These are phyloP conservation scores for Platorchestia sp. DNA, from an alignment of 1,140 invertebrate genomes.

Conservation along the genomic window DNA sequence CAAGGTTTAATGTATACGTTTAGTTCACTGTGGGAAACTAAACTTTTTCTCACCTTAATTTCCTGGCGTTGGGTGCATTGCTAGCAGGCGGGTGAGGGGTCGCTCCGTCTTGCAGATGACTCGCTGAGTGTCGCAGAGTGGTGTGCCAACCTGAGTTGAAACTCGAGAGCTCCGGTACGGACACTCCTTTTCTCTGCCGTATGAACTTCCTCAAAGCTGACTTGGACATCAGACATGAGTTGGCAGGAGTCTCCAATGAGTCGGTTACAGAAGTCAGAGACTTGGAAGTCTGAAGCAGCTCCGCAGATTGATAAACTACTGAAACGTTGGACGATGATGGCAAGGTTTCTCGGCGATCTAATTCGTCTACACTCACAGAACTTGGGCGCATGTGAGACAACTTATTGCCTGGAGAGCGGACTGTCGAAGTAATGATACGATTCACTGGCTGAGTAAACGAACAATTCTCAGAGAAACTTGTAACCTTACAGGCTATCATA, in stretches of 20 bases:
- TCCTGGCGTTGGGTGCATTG: not conserved
- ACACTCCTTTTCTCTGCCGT: not conserved
- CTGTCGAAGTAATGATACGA: not conserved
- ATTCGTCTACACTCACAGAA: not conserved
- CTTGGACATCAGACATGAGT: not conserved
- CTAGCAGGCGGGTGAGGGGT: not conserved
- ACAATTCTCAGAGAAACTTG: not conserved
- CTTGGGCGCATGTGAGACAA: not conserved
- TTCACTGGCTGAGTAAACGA: not conserved
- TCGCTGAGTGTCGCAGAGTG: not conserved
- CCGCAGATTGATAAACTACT: not conserved
- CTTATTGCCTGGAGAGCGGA: not conserved
- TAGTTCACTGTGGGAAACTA: not conserved
- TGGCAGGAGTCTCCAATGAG: not conserved
- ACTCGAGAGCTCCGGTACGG: not conserved
- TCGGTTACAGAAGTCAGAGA: not conserved
- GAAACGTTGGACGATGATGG: not conserved
- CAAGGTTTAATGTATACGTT: not conserved
- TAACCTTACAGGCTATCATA: not conserved
- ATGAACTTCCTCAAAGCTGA: not conserved
- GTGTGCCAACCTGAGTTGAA: not conserved
- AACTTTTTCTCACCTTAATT: not conserved
- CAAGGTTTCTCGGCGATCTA: not conserved
- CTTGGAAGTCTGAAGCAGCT: not conserved
- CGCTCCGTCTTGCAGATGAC: not conserved